A percentile compares a stretch with the other conserved stretches of the same genome.
Conservation (phyloP, 2,797 vertebrate species). For the Philypnodon macrostomus region DNA sequence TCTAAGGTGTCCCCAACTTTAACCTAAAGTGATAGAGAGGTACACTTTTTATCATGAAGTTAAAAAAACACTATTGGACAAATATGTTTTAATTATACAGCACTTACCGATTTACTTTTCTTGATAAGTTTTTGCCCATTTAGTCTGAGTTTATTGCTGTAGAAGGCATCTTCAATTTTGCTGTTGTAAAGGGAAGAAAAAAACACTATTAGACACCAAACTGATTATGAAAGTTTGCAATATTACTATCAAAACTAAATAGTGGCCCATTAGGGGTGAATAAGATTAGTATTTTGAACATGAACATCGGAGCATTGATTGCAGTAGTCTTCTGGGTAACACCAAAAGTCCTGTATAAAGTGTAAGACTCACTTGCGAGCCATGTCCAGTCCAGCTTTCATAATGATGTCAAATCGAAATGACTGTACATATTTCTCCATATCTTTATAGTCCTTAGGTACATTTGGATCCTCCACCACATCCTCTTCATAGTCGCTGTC, state of each 20-base stretch:
- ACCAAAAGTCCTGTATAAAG: background rate
- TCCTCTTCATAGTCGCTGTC: slow-evolving; percentile 80
- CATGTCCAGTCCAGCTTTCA: slow-evolving; percentile 88
- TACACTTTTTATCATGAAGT: background rate
- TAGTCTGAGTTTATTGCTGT: slow-evolving; percentile 85
- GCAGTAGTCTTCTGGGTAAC: too few species aligned
- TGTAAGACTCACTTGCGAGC: slow-evolving; percentile 87
- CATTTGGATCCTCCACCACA: slow-evolving; percentile 67
- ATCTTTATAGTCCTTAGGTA: slow-evolving; percentile 89
- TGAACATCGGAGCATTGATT: too few species aligned
- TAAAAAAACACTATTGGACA: background rate
- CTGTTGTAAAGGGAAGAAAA: slow-evolving; percentile 63
- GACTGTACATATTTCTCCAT: slow-evolving; percentile 86
- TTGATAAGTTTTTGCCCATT: slow-evolving; percentile 92
- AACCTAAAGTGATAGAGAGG: slow-evolving; percentile 72
- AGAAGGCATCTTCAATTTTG: slow-evolving; percentile 94
- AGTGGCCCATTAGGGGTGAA: too few species aligned
- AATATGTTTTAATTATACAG: background rate
- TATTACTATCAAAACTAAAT: too few species aligned
- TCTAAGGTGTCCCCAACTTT: slow-evolving; percentile 91
- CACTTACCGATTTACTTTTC: slow-evolving; percentile 92
- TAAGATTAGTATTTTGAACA: too few species aligned
- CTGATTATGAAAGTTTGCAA: background rate
- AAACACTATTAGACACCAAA: background rate
- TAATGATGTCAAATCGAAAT: slow-evolving; percentile 85